Percentiles rank a stretch among this genome's conserved stretches.
phyloP scores from a whole-genome alignment of 1,140 invertebrate genomes.

The Cyclargus thomasi region DNA sequence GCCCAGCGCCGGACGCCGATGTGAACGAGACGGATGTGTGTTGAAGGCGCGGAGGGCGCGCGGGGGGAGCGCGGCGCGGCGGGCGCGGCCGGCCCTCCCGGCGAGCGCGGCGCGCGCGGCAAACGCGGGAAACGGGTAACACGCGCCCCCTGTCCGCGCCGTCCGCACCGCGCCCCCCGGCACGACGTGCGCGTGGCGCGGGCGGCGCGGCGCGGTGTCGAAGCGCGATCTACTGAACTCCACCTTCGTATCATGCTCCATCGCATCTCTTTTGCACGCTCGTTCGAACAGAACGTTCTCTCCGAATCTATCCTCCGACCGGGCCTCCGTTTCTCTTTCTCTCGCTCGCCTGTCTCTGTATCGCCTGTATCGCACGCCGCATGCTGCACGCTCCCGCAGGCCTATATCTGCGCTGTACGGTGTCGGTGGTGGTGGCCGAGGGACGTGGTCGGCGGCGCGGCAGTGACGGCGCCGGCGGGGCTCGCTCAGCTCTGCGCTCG shows the following conservation, averaged over 20 bases:
- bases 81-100: conserved; percentile 83
- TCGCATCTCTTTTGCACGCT: conserved; percentile 16
- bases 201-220: neutral
- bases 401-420: conserved; percentile 28
- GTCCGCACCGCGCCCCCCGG: neutral
- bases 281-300: neutral
- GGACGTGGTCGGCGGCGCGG: conserved; percentile 36
- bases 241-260: conserved; percentile 18
- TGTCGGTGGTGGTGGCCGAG: conserved; percentile 44
- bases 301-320: neutral
- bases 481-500: neutral
- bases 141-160: neutral
- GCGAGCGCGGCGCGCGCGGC: conserved; percentile 86
- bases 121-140: conserved; percentile 91
- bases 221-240: neutral
- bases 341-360: neutral
- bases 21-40: conserved; percentile 20
- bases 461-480: neutral
- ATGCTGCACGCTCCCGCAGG: conserved; percentile 19
- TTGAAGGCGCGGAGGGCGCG: conserved; percentile 76
- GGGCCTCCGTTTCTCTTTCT: neutral
- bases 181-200: neutral
- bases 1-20: neutral
- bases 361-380: conserved; percentile 11
- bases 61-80: conserved; percentile 86